phyloP scores from a whole-genome alignment of 2,888 invertebrate species.

The Amphimallon solstitiale region DNA sequence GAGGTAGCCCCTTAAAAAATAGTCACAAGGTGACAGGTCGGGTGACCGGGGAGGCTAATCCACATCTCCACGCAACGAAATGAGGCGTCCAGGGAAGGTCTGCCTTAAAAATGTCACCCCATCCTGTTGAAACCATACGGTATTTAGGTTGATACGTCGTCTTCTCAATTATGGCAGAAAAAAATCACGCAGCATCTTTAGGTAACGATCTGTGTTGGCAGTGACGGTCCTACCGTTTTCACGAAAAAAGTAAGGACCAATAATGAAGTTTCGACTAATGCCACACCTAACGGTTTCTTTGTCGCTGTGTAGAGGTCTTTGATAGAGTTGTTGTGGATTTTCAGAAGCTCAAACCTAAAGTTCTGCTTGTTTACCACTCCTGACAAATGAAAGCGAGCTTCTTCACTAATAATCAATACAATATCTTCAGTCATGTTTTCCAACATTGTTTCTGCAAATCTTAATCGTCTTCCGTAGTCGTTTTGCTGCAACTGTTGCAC shows the following conservation, averaged over 20 bases:
- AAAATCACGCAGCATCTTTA: constrained; percentile 19
- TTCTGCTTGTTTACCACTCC: constrained; percentile 2
- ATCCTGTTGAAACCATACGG: too few species aligned
- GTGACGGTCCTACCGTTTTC: constrained; percentile 18
- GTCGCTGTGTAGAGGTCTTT: constrained; percentile 15
- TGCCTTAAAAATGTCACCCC: too few species aligned
- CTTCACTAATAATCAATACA: neutral
- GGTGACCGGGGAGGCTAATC: too few species aligned
- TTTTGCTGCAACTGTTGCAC: neutral
- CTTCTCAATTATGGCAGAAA: constrained; percentile 14
- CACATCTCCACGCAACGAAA: too few species aligned
- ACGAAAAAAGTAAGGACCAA: constrained; percentile 17
- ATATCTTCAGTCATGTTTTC: neutral
- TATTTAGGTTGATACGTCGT: neutral
- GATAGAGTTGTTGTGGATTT: constrained; percentile 4
- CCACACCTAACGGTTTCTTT: constrained; percentile 22
- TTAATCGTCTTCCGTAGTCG: neutral
- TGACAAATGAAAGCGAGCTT: constrained; percentile 8
- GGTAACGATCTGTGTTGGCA: constrained; percentile 14
- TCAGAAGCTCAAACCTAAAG: neutral
- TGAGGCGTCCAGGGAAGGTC: too few species aligned
- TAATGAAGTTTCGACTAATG: neutral
- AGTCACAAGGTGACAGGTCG: too few species aligned
- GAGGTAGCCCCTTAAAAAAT: too few species aligned
- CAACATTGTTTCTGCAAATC: too few species aligned